These are phyloP conservation scores for Platygyra sinensis DNA, from an alignment of 64 coral and sea anemone genomes.

Conservation along the genomic window DNA sequence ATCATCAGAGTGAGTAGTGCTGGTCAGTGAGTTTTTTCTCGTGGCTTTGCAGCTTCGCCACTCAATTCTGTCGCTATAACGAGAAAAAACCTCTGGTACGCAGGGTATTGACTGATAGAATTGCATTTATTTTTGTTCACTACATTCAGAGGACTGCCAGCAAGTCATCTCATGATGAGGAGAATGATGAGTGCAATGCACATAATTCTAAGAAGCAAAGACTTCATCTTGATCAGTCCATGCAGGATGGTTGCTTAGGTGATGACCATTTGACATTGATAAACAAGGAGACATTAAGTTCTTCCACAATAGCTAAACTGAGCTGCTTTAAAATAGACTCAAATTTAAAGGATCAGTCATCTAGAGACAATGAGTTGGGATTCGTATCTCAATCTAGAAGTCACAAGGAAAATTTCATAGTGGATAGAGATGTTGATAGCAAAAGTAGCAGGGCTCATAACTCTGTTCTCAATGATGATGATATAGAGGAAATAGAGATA, in stretches of 20 bases:
- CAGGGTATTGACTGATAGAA: background rate
- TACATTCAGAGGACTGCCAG: constrained; percentile 3
- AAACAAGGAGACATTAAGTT: constrained; percentile 10
- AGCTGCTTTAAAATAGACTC: constrained; percentile 8
- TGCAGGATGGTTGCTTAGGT: background rate
- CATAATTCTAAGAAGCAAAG: constrained; percentile 25
- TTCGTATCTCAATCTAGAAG: background rate
- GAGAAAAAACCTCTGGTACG: no score
- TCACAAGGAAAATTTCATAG: background rate
- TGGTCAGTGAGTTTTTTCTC: no score
- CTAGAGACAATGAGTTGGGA: background rate
- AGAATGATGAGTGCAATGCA: background rate
- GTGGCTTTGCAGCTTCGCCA: no score
- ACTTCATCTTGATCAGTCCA: background rate
- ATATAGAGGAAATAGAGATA: constrained; percentile 2
- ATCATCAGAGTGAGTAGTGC: no score
- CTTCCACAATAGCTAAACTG: constrained; percentile 20
- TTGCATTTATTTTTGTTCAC: no score
- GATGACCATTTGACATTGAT: background rate
- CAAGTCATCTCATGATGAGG: background rate
- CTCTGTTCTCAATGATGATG: background rate
- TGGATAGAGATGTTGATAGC: background rate
- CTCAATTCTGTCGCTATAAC: no score
- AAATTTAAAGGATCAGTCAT: background rate
- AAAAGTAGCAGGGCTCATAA: background rate